phyloP scores from a whole-genome alignment of 2,797 vertebrate genomes.

The Tympanoctomys barrerae region DNA sequence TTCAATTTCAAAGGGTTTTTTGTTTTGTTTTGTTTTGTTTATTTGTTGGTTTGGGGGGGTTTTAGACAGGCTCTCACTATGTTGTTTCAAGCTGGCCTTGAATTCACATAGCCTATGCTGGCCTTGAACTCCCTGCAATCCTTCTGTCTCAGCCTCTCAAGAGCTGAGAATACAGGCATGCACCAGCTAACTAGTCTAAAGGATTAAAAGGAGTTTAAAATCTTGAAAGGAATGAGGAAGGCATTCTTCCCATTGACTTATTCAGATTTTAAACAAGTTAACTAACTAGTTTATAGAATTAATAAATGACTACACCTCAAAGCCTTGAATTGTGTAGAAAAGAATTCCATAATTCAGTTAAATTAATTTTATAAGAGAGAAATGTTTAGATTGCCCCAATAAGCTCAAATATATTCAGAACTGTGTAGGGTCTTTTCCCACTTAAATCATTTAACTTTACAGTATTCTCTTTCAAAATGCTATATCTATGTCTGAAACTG shows the following conservation, averaged over 20 bases:
- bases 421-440: neutral
- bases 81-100: neutral
- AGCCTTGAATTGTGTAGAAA: neutral
- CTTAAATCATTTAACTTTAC: constrained; percentile 16
- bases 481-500: constrained; percentile 37
- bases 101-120: neutral
- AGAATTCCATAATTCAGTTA: neutral
- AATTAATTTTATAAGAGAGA: neutral
- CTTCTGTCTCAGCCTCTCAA: neutral
- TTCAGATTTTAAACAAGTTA: constrained; percentile 40
- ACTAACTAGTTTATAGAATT: neutral
- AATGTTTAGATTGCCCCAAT: neutral
- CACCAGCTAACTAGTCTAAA: neutral
- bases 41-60: neutral
- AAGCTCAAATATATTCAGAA: constrained; percentile 6
- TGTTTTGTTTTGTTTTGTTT: neutral
- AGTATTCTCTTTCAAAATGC: constrained; percentile 15
- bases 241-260: neutral
- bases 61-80: neutral
- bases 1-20: constrained; percentile 7
- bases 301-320: neutral
- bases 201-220: constrained; percentile 18
- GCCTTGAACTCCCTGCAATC: neutral
- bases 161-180: neutral
- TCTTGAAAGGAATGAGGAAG: constrained; percentile 4